Base-by-base conservation (phyloP, 1,140 invertebrate species). In the Zaprionus capensis region DNA sequence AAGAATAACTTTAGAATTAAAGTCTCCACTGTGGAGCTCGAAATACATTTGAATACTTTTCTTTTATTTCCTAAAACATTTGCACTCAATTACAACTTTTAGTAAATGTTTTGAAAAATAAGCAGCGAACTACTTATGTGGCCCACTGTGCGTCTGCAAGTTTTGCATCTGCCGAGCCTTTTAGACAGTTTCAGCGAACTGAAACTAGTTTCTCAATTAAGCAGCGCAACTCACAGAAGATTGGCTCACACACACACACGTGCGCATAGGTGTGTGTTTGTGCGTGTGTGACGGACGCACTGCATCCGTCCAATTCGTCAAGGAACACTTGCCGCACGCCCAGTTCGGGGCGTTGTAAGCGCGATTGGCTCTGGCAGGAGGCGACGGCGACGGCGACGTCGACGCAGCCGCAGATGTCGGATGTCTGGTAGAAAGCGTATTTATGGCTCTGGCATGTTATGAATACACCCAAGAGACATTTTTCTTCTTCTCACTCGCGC, bases 381-480 rank as follows among this genome's bases (percentile, higher is more conserved):
- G 26, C 15, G 58, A n/a, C 4, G 34, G 9, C n/a, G 38, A 20
- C 24, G 71, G 12, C 44, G 55, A 63, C 44, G 61, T 26, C 22
- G 41, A 38, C 31, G 46, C 46, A 65, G 51, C 28, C 26, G 63
- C 72, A 76, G 72, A 65, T 69, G 72, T 90, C 85, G 85, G 82
- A 75, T 80, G 81, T 90, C 81, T 90, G 64, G 85, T 81, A 67
- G 79, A 85, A 75, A 77, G 85, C 73, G 85, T 90, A 90, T 90
- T 90, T 90, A 90, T 90, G 85, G 85, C 73, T 81, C 71, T 82
- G 79, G 81, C 86, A 84, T 90, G 80, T 82, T 90, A 90, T 85
- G 85, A 90, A 90, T 90, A 85, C 85, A 90, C 85, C 85, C 85
- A 90, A 71, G 85, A 90, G 85, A 90, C 85, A 90, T 90, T 85